Percentiles rank a stretch among this genome's conserved stretches.
These are phyloP conservation scores for Oryzias javanicus DNA, from an alignment of 2,113 vertebrate genomes.

Conservation along the genomic window DNA sequence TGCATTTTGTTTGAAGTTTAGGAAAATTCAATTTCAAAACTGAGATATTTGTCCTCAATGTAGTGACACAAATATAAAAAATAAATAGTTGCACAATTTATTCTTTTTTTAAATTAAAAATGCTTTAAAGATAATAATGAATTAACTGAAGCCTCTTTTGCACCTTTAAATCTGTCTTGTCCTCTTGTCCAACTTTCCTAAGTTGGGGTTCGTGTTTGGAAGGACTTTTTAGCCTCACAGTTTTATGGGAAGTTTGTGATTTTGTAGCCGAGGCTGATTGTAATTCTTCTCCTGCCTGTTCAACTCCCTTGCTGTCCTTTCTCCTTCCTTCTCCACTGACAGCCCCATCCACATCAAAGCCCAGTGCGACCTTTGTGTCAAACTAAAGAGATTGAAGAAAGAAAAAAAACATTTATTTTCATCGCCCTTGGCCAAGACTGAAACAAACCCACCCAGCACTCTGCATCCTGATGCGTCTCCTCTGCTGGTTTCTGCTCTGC, in stretches of 20 bases:
- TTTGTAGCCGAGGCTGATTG: conserved; percentile 34
- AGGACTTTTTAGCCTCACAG: too few species aligned
- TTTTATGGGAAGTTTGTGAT: conserved; percentile 16
- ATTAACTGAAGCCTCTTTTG: too few species aligned
- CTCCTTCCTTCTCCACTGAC: conserved; percentile 39
- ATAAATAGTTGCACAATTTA: too few species aligned
- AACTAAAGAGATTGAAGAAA: conserved; percentile 22
- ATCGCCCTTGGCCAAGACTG: conserved; percentile 2
- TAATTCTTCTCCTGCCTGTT: conserved; percentile 39
- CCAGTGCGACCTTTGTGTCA: conserved; percentile 40
- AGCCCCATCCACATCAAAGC: conserved; percentile 48
- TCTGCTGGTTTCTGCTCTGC: background rate
- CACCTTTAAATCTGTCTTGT: too few species aligned
- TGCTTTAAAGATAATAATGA: too few species aligned
- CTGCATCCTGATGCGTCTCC: background rate
- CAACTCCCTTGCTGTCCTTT: conserved; percentile 24
- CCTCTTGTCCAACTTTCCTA: too few species aligned
- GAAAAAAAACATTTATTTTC: conserved; percentile 13
- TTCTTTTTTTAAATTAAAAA: too few species aligned
- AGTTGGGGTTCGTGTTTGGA: too few species aligned
- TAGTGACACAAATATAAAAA: too few species aligned
- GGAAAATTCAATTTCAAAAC: too few species aligned
- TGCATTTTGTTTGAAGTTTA: too few species aligned
- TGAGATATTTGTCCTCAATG: too few species aligned
- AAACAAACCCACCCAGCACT: background rate